Conservation (phyloP, 2,797 vertebrate species). For the Alca torda region DNA sequence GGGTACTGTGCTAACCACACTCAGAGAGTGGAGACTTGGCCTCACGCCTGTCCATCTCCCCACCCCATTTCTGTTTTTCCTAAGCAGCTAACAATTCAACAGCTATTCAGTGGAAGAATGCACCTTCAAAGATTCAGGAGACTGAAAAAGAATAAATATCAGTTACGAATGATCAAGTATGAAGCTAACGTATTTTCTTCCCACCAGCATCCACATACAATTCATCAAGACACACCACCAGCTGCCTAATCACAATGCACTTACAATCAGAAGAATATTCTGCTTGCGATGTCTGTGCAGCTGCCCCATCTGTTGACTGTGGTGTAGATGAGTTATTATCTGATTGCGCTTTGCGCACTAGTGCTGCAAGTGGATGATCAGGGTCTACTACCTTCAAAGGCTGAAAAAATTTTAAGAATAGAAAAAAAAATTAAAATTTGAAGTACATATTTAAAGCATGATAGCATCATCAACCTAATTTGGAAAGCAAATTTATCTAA, state of each 20-base stretch:
- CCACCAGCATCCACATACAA: neutral
- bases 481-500: neutral
- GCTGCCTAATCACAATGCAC: conserved; percentile 66
- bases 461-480: neutral
- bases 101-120: neutral
- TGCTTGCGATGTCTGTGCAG: conserved; percentile 68
- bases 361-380: conserved; percentile 91
- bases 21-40: neutral
- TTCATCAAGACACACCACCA: neutral
- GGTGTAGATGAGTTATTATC: conserved; percentile 82
- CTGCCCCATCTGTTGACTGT: conserved; percentile 71
- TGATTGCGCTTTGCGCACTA: conserved; percentile 88
- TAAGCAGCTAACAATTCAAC: neutral
- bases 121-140: neutral
- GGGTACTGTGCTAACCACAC: neutral
- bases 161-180: neutral
- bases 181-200: neutral
- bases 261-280: conserved; percentile 92
- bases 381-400: conserved; percentile 96
- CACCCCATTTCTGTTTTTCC: neutral
- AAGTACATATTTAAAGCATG: neutral
- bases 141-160: neutral
- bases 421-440: neutral
- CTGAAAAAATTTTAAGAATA: conserved; percentile 70
- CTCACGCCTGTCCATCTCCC: neutral